Conservation (phyloP, 2,113 vertebrate genomes). For the Choloepus hoffmanni region DNA sequence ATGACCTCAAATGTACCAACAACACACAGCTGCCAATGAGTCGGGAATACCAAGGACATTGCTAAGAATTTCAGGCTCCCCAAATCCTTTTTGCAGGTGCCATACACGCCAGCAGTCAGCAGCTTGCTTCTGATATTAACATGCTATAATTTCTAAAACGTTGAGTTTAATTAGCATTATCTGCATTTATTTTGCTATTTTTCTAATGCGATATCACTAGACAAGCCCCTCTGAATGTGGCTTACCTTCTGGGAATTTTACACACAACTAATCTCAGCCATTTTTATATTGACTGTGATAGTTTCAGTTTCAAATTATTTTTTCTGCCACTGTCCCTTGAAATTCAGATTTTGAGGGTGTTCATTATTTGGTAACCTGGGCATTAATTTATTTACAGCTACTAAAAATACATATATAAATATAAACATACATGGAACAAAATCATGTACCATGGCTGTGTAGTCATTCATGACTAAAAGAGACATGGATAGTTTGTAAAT, state of each 20-base stretch:
- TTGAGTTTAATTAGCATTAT: conserved; percentile 13
- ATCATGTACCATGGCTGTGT: background rate
- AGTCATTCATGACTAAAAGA: conserved; percentile 45
- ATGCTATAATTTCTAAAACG: background rate
- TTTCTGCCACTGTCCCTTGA: conserved; percentile 75
- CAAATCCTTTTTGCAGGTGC: background rate
- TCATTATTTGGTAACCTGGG: conserved; percentile 58
- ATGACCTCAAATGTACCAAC: background rate
- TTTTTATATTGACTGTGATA: conserved; percentile 63
- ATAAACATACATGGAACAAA: conserved; percentile 9
- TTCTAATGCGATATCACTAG: background rate
- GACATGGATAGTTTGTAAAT: background rate
- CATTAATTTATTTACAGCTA: conserved; percentile 70
- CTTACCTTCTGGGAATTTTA: conserved; percentile 71
- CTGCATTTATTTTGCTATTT: conserved; percentile 23
- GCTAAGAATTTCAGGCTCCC: background rate
- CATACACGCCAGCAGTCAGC: background rate
- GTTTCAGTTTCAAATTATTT: conserved; percentile 74
- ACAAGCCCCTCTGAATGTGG: conserved; percentile 4
- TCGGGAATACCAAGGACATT: background rate
- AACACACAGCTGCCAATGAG: rapidly evolving
- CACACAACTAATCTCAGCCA: conserved; percentile 60
- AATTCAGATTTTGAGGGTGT: conserved; percentile 76
- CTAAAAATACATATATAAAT: conserved; percentile 49
- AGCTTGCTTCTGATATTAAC: background rate